Evolutionary conservation across 2,113 vertebrate species (phyloP).

Genomic region (Crypturellus undulatus): DNA sequence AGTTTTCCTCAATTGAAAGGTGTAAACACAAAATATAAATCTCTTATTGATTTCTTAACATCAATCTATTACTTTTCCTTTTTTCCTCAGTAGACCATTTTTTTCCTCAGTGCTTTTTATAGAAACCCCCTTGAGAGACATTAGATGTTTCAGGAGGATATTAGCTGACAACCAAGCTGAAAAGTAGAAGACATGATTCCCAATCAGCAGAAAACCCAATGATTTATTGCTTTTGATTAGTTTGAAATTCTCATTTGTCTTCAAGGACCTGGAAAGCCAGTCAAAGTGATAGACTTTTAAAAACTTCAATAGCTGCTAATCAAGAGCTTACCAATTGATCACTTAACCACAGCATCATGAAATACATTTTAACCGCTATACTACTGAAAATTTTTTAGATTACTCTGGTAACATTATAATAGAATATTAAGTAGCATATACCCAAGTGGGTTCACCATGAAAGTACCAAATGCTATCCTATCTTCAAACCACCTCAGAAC

Average conservation of each 20-base stretch:
- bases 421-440: not conserved
- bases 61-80: not conserved
- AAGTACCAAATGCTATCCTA: not conserved
- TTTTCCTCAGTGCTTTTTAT: not conserved
- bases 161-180: constrained; percentile 54
- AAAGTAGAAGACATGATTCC: constrained; percentile 32
- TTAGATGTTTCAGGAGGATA: constrained; percentile 48
- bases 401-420: not conserved
- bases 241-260: constrained; percentile 60
- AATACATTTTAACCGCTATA: not conserved
- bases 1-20: not conserved
- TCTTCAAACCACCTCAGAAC: not conserved
- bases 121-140: constrained; percentile 24
- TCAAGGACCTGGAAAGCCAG: constrained; percentile 35
- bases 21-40: not conserved
- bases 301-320: constrained; percentile 51
- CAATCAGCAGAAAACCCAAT: constrained; percentile 56
- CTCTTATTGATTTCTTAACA: not conserved
- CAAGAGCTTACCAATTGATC: constrained; percentile 53
- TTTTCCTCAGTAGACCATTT: not conserved
- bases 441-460: not conserved
- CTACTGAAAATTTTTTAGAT: not conserved
- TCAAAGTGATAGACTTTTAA: constrained; percentile 45
- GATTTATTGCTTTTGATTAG: constrained; percentile 64
- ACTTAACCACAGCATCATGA: not conserved